Base-by-base conservation (phyloP, 2,888 invertebrate species). In the Mylabris sibirica region DNA sequence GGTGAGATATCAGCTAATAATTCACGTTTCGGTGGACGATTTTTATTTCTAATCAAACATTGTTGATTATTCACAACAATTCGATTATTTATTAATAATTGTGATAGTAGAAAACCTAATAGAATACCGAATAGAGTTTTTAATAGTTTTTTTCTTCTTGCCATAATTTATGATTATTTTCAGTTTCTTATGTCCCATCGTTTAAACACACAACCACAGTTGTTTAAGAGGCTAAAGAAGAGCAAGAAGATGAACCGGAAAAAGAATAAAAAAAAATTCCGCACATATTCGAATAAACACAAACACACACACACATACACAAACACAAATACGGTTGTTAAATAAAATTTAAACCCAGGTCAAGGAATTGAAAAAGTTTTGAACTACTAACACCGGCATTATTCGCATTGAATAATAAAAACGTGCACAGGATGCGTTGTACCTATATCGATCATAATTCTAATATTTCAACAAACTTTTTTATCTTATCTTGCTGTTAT, bases 111-210 rank as follows among this genome's bases (percentile, higher is more conserved):
- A 59, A 80, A 64, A 6, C 84, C 84, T 61, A 84, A 75, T 17
- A 80, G 59, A 35, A 83, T 69, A 65, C 84, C 84, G 65, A 81
- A 72, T 65, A 82, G 65, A 57, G 82, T 66, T 72, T 82, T 83
- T 61, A 82, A 68, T 26, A 83, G 67, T 73, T 81, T 81, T 76
- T 78, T 80, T 76, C 78, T 68, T 73, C 76, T 75, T 67, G 79
- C 78, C 81, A 81, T 81, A 59, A 68, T 77, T 76, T 24, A 57
- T 14, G 4, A 57, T 57, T 57, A 1, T 57, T 57, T 22, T 22
- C 14, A 14, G 12, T 57, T 14, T 57, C 24, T 57, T 57, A 57
- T 49, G 49, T 49, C 49, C 49, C 49, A 49, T 49, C 20, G 20
- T 49, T 49, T 49, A 3, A 11, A 44, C 41, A 44, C 41, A 44